phyloP scores from a whole-genome alignment of 1,140 invertebrate genomes.

The Dolichoris vasculosae region DNA sequence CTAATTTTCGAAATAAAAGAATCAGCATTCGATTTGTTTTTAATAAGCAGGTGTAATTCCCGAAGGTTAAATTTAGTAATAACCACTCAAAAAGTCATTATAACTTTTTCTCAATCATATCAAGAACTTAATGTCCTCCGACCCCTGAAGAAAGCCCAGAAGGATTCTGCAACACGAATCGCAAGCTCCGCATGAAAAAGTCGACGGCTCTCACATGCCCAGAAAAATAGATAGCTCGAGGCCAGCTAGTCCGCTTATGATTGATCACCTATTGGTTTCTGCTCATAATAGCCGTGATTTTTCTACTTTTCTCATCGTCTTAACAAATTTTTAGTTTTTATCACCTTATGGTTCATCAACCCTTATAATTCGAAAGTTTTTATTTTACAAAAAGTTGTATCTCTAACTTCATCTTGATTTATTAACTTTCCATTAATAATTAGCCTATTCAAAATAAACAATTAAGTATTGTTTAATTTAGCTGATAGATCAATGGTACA shows the following conservation, averaged over 20 bases:
- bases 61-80: slow-evolving; percentile 32
- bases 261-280: slow-evolving; percentile 70
- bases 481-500: too few relatives aligned
- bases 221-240: slow-evolving; percentile 67
- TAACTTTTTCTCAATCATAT: slow-evolving; percentile 72
- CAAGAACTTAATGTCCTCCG: slow-evolving; percentile 73
- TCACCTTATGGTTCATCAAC: slow-evolving; percentile 4
- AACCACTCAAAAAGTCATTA: slow-evolving; percentile 71
- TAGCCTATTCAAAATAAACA: background rate
- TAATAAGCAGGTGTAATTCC: slow-evolving; percentile 20
- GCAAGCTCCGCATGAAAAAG: slow-evolving; percentile 63
- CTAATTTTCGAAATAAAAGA: background rate
- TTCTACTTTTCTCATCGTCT: slow-evolving; percentile 48
- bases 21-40: background rate
- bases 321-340: slow-evolving; percentile 42
- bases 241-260: slow-evolving; percentile 63
- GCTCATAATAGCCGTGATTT: slow-evolving; percentile 53
- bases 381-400: background rate
- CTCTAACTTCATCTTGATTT: background rate
- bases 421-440: background rate
- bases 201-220: slow-evolving; percentile 69
- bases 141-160: slow-evolving; percentile 65
- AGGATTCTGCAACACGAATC: slow-evolving; percentile 59
- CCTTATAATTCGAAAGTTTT: background rate
- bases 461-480: background rate